These are phyloP conservation scores for Takifugu ocellatus DNA, from an alignment of 2,797 vertebrate species.

Conservation along the genomic window DNA sequence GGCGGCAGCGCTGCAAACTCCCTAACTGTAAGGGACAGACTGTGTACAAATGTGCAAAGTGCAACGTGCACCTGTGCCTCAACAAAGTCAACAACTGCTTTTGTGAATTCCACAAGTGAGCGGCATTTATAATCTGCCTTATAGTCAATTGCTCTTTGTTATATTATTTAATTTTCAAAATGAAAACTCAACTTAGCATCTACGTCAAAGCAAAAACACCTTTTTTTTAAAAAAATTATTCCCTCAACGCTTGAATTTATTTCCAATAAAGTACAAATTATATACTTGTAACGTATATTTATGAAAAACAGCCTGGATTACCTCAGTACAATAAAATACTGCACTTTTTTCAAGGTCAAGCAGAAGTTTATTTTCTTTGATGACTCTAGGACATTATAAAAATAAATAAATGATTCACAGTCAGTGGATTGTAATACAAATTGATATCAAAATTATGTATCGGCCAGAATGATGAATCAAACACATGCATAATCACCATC, in stretches of 20 bases:
- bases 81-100: background rate
- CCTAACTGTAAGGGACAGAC: background rate
- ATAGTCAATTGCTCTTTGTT: too few relatives aligned
- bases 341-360: conserved; percentile 56
- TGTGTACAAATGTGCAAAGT: background rate
- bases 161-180: too few relatives aligned
- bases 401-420: conserved; percentile 82
- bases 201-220: too few relatives aligned
- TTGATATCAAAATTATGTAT: conserved; percentile 82
- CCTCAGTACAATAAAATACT: background rate
- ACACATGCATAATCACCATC: conserved; percentile 79
- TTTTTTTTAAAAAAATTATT: too few relatives aligned
- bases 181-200: too few relatives aligned
- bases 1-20: background rate
- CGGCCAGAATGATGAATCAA: conserved; percentile 77
- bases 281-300: too few relatives aligned
- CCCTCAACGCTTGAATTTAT: too few relatives aligned
- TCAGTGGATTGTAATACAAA: conserved; percentile 81
- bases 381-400: conserved; percentile 77
- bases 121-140: too few relatives aligned
- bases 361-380: conserved; percentile 70
- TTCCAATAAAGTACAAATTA: too few relatives aligned
- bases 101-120: background rate
- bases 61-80: background rate
- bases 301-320: too few relatives aligned